A percentile compares a stretch with the other conserved stretches of the same genome.
Evolutionary conservation across 2,113 vertebrate genomes (phyloP).

Genomic region (Paralichthys olivaceus): DNA sequence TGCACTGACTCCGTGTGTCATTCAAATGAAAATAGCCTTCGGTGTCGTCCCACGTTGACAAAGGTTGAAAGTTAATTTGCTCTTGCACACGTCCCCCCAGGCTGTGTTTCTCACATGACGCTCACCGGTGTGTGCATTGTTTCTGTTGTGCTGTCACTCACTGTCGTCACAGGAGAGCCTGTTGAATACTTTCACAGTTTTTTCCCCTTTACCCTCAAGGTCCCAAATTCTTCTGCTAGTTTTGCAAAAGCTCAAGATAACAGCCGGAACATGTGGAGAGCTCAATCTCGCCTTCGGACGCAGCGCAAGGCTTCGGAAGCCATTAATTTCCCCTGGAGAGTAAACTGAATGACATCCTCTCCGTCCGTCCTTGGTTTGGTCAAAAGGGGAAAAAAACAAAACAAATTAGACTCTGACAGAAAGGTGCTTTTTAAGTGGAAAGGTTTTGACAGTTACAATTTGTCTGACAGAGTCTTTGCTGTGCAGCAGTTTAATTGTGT

Average conservation of each 20-base stretch:
- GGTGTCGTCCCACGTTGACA: background rate
- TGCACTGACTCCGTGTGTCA: background rate
- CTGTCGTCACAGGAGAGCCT: background rate
- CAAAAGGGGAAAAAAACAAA: too few species aligned
- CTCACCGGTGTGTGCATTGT: slow-evolving; percentile 4
- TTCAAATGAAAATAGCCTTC: slow-evolving; percentile 45
- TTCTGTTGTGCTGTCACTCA: slow-evolving; percentile 18
- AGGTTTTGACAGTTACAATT: background rate
- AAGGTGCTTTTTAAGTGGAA: too few species aligned
- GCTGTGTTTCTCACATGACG: slow-evolving; percentile 21
- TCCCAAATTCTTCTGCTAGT: background rate
- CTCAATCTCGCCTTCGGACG: background rate
- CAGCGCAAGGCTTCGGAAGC: too few species aligned
- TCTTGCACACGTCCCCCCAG: slow-evolving; percentile 11
- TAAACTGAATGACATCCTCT: too few species aligned
- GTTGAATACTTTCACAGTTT: background rate
- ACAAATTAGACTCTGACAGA: background rate
- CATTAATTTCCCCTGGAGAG: too few species aligned
- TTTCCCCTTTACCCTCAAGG: background rate
- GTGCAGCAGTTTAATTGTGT: too few species aligned
- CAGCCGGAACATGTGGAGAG: slow-evolving; percentile 3
- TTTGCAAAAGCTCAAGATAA: background rate
- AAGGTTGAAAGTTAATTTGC: slow-evolving; percentile 33
- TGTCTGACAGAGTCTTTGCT: background rate
- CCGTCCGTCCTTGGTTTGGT: too few species aligned